Base-by-base conservation (phyloP, 2,113 vertebrate species). In the Anolis carolinensis region DNA sequence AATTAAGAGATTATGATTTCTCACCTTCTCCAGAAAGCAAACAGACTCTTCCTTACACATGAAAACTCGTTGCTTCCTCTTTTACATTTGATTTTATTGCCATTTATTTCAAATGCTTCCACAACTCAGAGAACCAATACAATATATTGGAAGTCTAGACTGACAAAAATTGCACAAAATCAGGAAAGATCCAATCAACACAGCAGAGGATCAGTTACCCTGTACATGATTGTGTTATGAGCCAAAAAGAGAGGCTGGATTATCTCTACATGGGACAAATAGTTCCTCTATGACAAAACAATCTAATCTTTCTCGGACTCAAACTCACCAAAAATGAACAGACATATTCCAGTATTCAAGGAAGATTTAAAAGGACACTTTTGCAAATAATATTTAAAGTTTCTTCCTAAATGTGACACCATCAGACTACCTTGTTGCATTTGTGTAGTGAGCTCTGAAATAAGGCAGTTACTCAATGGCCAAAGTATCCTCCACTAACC, bases 371-470 rank as follows among this genome's bases (percentile, higher is more conserved):
- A 82, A 55, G 11, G 5, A 11, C 4, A 50, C 67, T 27, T 65
- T 10, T 16, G 67, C 4, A 44, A 84, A 68, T 20, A 63, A 74
- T 74, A n/a, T 48, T 75, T 86, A 36, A 85, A 71, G 4, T n/a
- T 50, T 77, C 62, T 25, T 20, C 10, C 62, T 36, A 79, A 75
- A 85, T 62, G 83, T 85, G 76, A 85, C 67, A 71, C 52, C 3
- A 70, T 79, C 39, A n/a, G 21, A 30, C 21, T 39, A 79, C 25
- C 3, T 21, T 30, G 44, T 50, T 59, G 50, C 16, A 16, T 71
- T 52, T 75, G 59, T 86, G 62, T 50, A 59, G 11, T 13, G 75
- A 48, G 52, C 23, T 36, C 20, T 63, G 55, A 27, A 89, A 32
- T 73, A 30, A 68, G 27, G 21, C 20, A 52, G 13, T 25, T 71